Percentiles rank a stretch among this genome's conserved stretches.
Conservation (phyloP, 2,797 vertebrate species). For the Phrynocephalus guinanensis region DNA sequence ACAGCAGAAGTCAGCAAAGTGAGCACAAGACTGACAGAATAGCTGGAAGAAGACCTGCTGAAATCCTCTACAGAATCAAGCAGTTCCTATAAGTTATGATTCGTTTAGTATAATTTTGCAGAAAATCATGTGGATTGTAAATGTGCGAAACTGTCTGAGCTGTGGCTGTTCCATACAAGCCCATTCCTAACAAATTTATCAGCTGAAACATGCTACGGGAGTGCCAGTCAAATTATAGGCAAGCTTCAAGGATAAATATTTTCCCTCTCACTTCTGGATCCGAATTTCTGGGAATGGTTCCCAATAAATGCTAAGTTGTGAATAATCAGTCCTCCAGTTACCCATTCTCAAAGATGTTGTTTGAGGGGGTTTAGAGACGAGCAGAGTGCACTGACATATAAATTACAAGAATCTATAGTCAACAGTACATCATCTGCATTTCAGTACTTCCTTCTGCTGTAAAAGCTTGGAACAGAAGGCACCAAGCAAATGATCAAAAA, state of each 20-base stretch:
- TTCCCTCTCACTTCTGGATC: not conserved
- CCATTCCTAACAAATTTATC: constrained; percentile 2
- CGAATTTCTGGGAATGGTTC: not conserved
- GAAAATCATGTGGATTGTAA: not conserved
- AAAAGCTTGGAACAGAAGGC: constrained; percentile 9
- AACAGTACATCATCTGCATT: not conserved
- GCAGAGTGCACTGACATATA: not conserved
- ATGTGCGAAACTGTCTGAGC: not conserved
- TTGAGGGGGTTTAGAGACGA: not conserved
- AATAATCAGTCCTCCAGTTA: not conserved
- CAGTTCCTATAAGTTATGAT: constrained; percentile 15
- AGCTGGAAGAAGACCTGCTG: not conserved
- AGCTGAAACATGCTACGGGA: constrained; percentile 33
- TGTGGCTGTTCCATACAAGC: not conserved
- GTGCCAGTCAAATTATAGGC: constrained; percentile 35
- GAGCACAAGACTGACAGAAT: not conserved
- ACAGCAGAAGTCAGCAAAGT: not conserved
- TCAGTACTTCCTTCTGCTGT: not conserved
- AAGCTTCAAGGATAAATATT: not conserved
- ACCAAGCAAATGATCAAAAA: not conserved
- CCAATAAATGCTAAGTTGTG: not conserved
- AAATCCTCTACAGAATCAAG: not conserved
- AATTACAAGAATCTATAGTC: not conserved
- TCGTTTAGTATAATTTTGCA: constrained; percentile 4
- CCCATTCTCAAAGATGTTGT: not conserved